Conservation (phyloP, 1,140 invertebrate species). For the Bombus affinis region DNA sequence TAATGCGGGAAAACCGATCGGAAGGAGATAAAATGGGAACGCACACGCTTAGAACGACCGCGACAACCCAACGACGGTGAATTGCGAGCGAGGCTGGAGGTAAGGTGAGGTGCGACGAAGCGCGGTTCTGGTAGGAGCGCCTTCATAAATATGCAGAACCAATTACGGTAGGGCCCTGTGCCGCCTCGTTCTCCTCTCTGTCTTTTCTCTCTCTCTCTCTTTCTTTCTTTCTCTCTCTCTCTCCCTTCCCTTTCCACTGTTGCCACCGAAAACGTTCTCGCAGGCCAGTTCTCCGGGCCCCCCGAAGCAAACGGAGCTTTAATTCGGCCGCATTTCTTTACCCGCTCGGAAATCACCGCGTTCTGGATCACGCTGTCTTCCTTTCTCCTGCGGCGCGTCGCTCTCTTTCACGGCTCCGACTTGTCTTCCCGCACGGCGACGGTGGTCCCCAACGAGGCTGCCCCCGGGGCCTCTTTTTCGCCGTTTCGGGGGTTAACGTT, state of each 20-base stretch:
- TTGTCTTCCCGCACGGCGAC: constrained; percentile 48
- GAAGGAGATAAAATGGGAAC: background rate
- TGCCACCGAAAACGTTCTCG: constrained; percentile 54
- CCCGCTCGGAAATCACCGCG: constrained; percentile 66
- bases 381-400: background rate
- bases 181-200: constrained; percentile 48
- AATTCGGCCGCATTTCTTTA: constrained; percentile 70
- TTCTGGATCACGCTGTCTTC: constrained; percentile 46
- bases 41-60: background rate
- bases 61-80: constrained; percentile 13
- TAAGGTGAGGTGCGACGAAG: constrained; percentile 12
- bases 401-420: constrained; percentile 43
- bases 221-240: constrained; percentile 5
- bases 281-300: constrained; percentile 41
- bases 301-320: constrained; percentile 67
- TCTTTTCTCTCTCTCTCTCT: constrained; percentile 20
- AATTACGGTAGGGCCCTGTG: constrained; percentile 72
- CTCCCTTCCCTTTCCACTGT: constrained; percentile 51
- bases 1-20: background rate
- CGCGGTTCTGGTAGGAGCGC: constrained; percentile 63
- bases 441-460: constrained; percentile 55
- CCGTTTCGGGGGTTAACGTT: constrained; percentile 46
- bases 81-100: constrained; percentile 19
- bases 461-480: constrained; percentile 50
- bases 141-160: constrained; percentile 79